Base-by-base conservation (phyloP, 2,797 vertebrate genomes). In the Hybognathus amarus region DNA sequence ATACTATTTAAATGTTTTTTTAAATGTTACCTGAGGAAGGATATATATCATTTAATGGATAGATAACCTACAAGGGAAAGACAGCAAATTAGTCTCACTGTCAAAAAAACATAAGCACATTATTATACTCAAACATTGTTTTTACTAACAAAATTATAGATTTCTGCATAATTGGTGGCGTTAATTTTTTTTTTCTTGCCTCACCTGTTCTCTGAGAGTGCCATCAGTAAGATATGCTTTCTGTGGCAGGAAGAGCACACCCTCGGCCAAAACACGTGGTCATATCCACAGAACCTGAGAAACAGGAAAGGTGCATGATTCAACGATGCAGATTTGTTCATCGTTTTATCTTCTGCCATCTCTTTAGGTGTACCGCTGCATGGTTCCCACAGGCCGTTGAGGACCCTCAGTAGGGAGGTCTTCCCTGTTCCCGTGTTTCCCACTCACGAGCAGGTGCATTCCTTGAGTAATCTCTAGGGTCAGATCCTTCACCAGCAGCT, bases 361-460 rank as follows among this genome's bases (percentile, higher is more conserved):
- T 40, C 92, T 93, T 89, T 18, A 5, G 1, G 1, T 12, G 36
- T 83, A 98, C 98, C 98, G 6, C 45, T 92, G 0, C 94, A 87
- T 38, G 94, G 95, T 36, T 96, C 94, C 98, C 98, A 99, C 5
- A 99, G 96, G 59, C 96, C 93, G 15, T 96, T 97, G 1, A 99
- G 96, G 79, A 96, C 94, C 75, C 98, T 94, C 74, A 99, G 92
- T 24, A 99, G 92, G 11, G 98, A 98, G 0, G 97, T 98, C 93
- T 99, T 99, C 85, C 98, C 98, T 0, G 97, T 97, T 88, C 98
- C 98, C 0, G 98, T 99, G 92, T 99, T 98, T 45, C 98, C 98
- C 27, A 96, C 96, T n/a, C 91, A 99, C 95, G 85, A 99, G 94
- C 36, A 99, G 86, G 66, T 95, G 94, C 82, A 91, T 91, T n/a